Conservation (phyloP, 2,888 invertebrate genomes). For the Tanaodytes sp. region DNA sequence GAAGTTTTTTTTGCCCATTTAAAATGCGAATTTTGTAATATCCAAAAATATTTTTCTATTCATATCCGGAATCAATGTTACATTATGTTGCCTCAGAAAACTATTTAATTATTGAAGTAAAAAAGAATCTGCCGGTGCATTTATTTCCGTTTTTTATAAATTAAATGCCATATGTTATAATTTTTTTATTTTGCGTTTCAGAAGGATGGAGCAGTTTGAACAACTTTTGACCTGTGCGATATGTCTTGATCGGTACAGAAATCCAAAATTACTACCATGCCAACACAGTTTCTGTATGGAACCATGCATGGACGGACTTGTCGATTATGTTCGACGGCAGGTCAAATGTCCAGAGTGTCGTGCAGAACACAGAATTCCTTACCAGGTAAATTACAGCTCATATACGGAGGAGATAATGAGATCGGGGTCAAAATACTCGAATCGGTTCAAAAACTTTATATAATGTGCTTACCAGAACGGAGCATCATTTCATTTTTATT, state of each 20-base stretch:
- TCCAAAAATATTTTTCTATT: too few relatives aligned
- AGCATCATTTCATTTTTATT: too few relatives aligned
- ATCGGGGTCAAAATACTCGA: background rate
- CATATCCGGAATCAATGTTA: too few relatives aligned
- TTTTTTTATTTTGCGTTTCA: conserved; percentile 28
- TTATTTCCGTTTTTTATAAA: too few relatives aligned
- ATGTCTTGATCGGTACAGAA: conserved; percentile 96
- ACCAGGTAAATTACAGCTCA: conserved; percentile 90
- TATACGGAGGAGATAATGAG: background rate
- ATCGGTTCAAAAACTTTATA: background rate
- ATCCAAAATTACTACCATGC: conserved; percentile 98
- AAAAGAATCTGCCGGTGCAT: too few relatives aligned
- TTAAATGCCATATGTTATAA: too few relatives aligned
- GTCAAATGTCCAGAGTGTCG: conserved; percentile 99
- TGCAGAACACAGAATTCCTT: conserved; percentile 96
- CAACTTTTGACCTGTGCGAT: conserved; percentile 98
- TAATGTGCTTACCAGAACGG: too few relatives aligned
- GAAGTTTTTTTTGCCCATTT: too few relatives aligned
- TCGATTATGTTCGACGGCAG: conserved; percentile 95
- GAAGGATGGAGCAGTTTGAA: conserved; percentile 94
- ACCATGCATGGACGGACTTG: conserved; percentile 97
- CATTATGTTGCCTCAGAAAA: too few relatives aligned
- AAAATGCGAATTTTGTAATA: too few relatives aligned
- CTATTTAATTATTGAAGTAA: too few relatives aligned
- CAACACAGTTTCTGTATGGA: conserved; percentile 99